Conservation (phyloP, 1,140 invertebrate species). For the Achatina immaculata region DNA sequence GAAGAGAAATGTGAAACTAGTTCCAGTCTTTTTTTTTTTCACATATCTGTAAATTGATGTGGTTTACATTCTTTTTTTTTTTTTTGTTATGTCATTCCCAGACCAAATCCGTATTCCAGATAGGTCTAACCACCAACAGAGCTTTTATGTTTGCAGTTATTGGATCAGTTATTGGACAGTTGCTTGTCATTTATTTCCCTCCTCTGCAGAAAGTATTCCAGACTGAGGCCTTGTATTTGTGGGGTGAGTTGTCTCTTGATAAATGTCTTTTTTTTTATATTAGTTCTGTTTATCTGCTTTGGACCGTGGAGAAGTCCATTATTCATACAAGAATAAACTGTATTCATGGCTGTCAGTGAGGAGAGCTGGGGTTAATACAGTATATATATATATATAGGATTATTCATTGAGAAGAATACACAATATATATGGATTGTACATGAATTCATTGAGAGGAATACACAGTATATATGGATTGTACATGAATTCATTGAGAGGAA, state of each 20-base stretch:
- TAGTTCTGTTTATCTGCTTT: neutral
- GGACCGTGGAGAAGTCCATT: neutral
- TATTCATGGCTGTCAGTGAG: too few relatives aligned
- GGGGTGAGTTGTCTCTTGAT: constrained; percentile 64
- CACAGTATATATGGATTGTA: too few relatives aligned
- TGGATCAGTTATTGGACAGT: constrained; percentile 93
- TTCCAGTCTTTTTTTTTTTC: too few relatives aligned
- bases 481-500: neutral
- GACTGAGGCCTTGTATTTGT: constrained; percentile 88
- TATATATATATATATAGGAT: neutral
- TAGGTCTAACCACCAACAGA: constrained; percentile 91
- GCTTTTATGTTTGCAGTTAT: constrained; percentile 95
- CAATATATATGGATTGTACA: neutral
- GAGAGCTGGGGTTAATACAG: neutral
- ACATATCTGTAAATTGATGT: too few relatives aligned
- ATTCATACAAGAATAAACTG: neutral
- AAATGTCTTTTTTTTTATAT: neutral
- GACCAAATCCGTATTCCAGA: constrained; percentile 76
- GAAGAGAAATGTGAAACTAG: too few relatives aligned
- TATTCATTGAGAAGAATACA: neutral
- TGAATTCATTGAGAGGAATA: too few relatives aligned
- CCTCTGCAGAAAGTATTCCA: constrained; percentile 96
- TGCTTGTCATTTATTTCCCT: constrained; percentile 96
- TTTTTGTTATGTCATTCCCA: too few relatives aligned
- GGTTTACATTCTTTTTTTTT: too few relatives aligned